Percentiles rank a stretch among this genome's conserved stretches.
These are phyloP conservation scores for Euplagia quadripunctaria DNA, from an alignment of 2,888 invertebrate species.

Conservation along the genomic window DNA sequence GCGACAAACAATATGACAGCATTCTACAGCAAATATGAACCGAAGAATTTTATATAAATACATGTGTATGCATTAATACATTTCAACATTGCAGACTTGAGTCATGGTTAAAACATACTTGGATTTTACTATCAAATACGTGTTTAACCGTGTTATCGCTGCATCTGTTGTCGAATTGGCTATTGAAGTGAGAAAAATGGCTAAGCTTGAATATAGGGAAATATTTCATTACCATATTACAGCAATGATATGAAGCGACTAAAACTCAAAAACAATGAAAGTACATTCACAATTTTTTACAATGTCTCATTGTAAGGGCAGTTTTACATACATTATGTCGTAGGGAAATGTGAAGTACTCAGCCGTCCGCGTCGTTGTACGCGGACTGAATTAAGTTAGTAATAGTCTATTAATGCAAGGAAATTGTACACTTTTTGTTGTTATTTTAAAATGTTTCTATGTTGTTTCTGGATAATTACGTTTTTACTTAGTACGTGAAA, in stretches of 20 bases:
- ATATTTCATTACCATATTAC: slow-evolving; percentile 37
- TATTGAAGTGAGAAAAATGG: slow-evolving; percentile 44
- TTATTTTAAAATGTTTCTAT: slow-evolving; percentile 28
- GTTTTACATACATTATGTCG: slow-evolving; percentile 44
- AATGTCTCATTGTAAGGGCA: slow-evolving; percentile 36
- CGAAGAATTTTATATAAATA: neutral
- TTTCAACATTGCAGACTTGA: neutral
- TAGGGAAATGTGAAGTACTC: slow-evolving; percentile 37
- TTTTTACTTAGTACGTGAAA: slow-evolving; percentile 42
- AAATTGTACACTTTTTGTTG: slow-evolving; percentile 41
- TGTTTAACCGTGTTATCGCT: neutral
- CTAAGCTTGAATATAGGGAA: slow-evolving; percentile 17
- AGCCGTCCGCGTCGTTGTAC: slow-evolving; percentile 37
- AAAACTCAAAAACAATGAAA: slow-evolving; percentile 39
- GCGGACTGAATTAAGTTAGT: slow-evolving; percentile 48
- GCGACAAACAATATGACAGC: neutral
- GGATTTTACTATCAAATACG: neutral
- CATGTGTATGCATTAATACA: neutral
- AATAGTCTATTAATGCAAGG: slow-evolving; percentile 36
- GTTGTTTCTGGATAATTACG: slow-evolving; percentile 30
- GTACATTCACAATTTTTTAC: slow-evolving; percentile 38
- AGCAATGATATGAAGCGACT: slow-evolving; percentile 43
- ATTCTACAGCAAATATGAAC: neutral
- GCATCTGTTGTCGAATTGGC: slow-evolving; percentile 22
- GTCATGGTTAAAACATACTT: neutral